A percentile compares a stretch with the other conserved stretches of the same genome.
Evolutionary conservation across 2,797 vertebrate species (phyloP).

Genomic region (Helarctos malayanus): DNA sequence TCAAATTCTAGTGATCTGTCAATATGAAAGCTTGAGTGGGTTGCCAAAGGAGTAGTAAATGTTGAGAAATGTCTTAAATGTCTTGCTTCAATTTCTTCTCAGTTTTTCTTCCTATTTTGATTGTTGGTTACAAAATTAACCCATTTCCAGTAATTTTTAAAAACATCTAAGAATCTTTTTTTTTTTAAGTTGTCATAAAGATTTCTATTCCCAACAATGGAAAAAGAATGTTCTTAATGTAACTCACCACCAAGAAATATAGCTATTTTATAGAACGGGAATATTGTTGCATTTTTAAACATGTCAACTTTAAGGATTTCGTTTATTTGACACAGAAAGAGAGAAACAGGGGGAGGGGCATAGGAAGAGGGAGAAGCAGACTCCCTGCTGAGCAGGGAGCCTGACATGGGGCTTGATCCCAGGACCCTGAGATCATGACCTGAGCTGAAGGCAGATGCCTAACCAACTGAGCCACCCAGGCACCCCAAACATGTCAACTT

Average conservation of each 20-base stretch:
- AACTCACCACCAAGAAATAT: conserved; percentile 11
- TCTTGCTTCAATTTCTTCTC: neutral
- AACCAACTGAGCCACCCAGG: neutral
- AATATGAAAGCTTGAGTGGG: neutral
- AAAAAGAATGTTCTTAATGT: conserved; percentile 28
- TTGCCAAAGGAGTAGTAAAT: neutral
- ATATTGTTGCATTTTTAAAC: neutral
- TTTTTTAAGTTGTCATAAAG: neutral
- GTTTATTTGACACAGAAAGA: neutral
- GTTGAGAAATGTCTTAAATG: conserved; percentile 16
- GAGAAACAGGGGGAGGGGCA: neutral
- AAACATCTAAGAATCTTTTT: neutral
- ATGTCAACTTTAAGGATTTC: neutral
- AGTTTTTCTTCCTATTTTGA: conserved; percentile 37
- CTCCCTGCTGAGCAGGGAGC: neutral
- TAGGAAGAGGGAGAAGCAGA: neutral
- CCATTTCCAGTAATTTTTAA: neutral
- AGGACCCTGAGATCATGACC: neutral
- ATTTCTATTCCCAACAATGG: neutral
- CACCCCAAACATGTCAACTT: neutral
- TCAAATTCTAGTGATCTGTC: conserved; percentile 41
- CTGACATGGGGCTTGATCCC: neutral
- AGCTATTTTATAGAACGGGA: neutral
- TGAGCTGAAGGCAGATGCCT: neutral
- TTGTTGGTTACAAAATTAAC: conserved; percentile 31